phyloP scores from a whole-genome alignment of 2,113 vertebrate species.

The Mus spicilegus region DNA sequence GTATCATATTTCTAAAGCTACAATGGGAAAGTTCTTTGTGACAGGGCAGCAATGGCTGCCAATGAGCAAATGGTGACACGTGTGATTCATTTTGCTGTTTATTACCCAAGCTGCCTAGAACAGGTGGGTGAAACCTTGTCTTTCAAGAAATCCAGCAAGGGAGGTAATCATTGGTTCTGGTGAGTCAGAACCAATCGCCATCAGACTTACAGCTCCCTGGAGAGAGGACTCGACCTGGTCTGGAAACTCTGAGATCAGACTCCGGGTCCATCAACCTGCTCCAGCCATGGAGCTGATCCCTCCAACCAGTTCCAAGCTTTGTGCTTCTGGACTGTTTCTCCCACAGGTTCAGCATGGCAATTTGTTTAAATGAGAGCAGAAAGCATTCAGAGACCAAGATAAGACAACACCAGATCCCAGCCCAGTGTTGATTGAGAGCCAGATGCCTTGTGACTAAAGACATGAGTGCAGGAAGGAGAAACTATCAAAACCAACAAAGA shows the following conservation, averaged over 20 bases:
- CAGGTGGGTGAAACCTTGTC: background rate
- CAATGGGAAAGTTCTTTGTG: background rate
- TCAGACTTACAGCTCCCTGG: background rate
- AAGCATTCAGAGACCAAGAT: background rate
- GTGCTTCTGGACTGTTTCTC: background rate
- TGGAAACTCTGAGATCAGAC: background rate
- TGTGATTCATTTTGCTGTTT: background rate
- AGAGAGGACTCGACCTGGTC: background rate
- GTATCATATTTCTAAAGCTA: background rate
- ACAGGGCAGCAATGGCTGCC: background rate
- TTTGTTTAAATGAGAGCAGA: background rate
- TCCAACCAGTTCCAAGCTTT: no score
- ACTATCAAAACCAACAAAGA: constrained; percentile 48
- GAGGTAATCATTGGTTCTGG: background rate
- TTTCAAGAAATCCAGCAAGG: background rate
- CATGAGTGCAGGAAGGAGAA: background rate
- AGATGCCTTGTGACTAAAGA: background rate
- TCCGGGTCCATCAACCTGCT: background rate
- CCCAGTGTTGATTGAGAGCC: background rate
- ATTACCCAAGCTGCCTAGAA: background rate
- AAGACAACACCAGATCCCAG: background rate
- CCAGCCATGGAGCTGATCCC: background rate
- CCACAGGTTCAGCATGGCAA: no score
- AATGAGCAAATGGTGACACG: accelerated
- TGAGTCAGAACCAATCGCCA: background rate